phyloP scores from a whole-genome alignment of 2,113 vertebrate species.

The Miniopterus natalensis region DNA sequence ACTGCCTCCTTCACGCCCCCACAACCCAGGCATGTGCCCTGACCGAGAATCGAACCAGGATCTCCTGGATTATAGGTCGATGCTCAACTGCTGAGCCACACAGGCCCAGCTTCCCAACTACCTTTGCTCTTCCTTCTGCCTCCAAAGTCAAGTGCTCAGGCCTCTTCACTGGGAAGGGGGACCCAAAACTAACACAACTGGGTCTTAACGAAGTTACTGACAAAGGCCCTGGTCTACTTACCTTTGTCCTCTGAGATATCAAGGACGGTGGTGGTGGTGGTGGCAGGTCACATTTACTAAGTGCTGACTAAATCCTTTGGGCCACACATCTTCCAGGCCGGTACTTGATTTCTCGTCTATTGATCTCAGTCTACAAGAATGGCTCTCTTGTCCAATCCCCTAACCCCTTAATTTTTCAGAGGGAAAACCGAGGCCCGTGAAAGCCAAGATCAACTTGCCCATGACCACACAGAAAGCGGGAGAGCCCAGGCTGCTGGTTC shows the following conservation, averaged over 20 bases:
- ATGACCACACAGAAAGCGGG: neutral
- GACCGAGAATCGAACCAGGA: no score
- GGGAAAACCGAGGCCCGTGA: neutral
- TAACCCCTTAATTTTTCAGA: neutral
- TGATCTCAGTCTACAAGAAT: neutral
- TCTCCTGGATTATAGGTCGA: no score
- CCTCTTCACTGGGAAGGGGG: neutral
- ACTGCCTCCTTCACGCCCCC: no score
- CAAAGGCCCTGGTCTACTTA: neutral
- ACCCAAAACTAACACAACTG: neutral
- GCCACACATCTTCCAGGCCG: neutral
- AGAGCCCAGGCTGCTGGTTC: neutral
- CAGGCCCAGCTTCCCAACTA: neutral
- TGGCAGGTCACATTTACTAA: neutral
- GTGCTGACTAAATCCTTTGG: neutral
- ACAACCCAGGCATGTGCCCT: no score
- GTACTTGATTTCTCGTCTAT: neutral
- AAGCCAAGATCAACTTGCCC: neutral
- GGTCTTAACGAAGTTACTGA: neutral
- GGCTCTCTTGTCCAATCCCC: neutral
- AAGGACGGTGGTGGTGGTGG: accelerated
- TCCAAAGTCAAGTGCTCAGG: neutral
- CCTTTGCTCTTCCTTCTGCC: neutral
- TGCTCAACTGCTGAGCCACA: no score
- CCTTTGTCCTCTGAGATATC: neutral